Conservation (phyloP, 2,113 vertebrate species). For the Clinocottus analis region DNA sequence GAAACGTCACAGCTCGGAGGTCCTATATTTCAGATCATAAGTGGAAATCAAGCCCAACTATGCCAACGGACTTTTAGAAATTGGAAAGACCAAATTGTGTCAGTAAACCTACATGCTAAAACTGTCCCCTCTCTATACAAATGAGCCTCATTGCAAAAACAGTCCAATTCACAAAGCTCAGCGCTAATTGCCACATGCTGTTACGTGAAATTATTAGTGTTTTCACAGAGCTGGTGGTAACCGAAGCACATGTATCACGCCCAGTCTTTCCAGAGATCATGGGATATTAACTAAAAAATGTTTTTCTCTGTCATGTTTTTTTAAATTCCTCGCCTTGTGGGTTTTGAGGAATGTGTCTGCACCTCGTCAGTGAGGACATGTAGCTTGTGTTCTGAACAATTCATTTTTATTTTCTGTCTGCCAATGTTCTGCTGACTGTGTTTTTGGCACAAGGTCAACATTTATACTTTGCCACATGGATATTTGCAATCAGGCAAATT, state of each 20-base stretch:
- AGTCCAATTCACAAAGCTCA: not conserved
- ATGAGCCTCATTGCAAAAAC: not conserved
- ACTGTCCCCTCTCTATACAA: not conserved
- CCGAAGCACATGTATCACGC: not conserved
- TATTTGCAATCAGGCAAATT: not conserved
- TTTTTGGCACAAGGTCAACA: not conserved
- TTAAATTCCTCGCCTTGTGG: not conserved
- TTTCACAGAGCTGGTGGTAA: not conserved
- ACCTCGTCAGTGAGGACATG: not conserved
- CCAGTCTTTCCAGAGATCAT: not conserved
- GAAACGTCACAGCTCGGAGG: constrained; percentile 36
- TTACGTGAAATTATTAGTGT: not conserved
- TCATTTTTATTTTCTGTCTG: not conserved
- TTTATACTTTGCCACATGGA: not conserved
- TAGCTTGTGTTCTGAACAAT: not conserved
- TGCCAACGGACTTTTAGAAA: not conserved
- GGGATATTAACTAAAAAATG: not conserved
- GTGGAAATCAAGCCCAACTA: constrained; percentile 21
- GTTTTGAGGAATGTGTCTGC: not conserved
- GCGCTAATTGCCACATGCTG: not conserved
- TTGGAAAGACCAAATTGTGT: not conserved
- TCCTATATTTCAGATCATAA: constrained; percentile 25
- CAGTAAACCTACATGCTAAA: not conserved
- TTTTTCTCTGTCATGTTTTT: not conserved
- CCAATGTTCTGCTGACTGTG: not conserved